These are phyloP conservation scores for Neopipo cinnamomea DNA, from an alignment of 2,113 vertebrate genomes.

Conservation along the genomic window DNA sequence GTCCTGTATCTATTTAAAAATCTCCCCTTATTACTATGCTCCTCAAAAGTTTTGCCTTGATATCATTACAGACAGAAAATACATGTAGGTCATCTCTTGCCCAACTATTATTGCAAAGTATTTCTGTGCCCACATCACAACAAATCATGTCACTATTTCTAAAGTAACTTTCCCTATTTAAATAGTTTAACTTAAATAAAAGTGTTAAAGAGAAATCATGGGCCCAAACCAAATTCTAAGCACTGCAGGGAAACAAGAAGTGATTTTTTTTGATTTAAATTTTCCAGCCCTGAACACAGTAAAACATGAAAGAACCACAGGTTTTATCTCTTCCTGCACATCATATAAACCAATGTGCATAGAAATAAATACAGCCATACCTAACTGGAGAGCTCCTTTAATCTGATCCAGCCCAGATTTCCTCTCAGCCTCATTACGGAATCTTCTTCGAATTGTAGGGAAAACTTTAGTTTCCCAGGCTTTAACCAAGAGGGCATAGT, in stretches of 20 bases:
- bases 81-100: background rate
- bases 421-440: slow-evolving; percentile 96
- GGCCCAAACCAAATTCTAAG: background rate
- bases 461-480: slow-evolving; percentile 99
- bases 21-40: background rate
- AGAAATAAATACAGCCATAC: slow-evolving; percentile 65
- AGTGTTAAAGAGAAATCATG: background rate
- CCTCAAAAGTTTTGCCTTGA: background rate
- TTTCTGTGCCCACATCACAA: background rate
- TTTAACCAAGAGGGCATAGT: slow-evolving; percentile 95
- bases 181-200: background rate
- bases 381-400: slow-evolving; percentile 94
- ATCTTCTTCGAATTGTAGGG: slow-evolving; percentile 95
- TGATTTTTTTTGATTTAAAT: background rate
- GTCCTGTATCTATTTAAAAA: background rate
- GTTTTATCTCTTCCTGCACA: background rate
- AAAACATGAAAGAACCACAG: background rate
- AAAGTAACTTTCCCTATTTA: background rate
- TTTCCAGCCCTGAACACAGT: background rate
- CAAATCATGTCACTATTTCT: background rate
- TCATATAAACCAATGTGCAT: fast-evolving
- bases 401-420: slow-evolving; percentile 98
- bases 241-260: background rate
- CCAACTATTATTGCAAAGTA: background rate
- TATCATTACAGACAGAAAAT: background rate